Conservation (phyloP, 2,113 vertebrate genomes). For the Ceuthmochares aereus region DNA sequence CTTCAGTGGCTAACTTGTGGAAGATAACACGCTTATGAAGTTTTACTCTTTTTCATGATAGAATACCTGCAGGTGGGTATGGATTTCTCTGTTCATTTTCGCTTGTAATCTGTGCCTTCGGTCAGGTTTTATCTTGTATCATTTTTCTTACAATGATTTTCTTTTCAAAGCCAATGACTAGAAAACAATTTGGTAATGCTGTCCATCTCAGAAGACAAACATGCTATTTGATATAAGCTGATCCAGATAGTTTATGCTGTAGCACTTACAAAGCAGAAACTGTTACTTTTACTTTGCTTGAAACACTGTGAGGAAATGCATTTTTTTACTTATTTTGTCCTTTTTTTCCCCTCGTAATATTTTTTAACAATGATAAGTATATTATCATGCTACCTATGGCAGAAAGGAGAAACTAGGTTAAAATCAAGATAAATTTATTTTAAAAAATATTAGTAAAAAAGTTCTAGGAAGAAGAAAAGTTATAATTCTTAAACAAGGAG, state of each 20-base stretch:
- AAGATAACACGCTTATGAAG: background rate
- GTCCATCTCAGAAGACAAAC: background rate
- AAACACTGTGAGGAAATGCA: background rate
- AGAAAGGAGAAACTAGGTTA: background rate
- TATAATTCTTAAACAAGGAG: background rate
- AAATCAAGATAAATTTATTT: background rate
- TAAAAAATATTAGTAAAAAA: background rate
- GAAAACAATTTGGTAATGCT: background rate
- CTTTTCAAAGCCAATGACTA: background rate
- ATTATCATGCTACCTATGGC: background rate
- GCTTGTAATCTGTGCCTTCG: background rate
- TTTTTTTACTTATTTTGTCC: background rate
- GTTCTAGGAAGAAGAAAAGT: background rate
- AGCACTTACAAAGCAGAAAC: background rate
- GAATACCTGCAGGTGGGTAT: background rate
- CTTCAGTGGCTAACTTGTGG: background rate
- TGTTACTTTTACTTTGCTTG: background rate
- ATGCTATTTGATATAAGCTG: background rate
- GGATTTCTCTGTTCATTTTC: background rate
- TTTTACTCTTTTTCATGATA: background rate
- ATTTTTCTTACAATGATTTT: background rate
- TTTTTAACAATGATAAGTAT: background rate
- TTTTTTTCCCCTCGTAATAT: accelerated
- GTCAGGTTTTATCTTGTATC: background rate
- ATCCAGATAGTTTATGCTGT: background rate